These are phyloP conservation scores for Gerris lacustris DNA, from an alignment of 2,888 invertebrate genomes.

Conservation along the genomic window DNA sequence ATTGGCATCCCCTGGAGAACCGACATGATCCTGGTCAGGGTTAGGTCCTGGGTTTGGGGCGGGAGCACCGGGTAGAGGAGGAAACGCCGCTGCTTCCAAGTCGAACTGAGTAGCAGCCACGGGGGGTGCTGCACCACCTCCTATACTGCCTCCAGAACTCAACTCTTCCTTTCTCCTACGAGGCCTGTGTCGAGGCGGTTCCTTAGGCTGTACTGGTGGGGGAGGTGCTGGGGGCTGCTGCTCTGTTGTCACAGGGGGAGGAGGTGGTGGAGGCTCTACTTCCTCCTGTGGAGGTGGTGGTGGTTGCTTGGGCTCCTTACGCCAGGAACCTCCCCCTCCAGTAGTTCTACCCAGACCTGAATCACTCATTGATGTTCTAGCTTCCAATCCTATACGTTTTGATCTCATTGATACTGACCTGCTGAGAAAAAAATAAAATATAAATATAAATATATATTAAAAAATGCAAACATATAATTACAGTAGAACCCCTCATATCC, in stretches of 20 bases:
- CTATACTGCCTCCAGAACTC: not conserved
- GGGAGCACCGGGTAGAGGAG: slow-evolving; percentile 55
- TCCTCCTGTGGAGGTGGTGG: not conserved
- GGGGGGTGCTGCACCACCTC: slow-evolving; percentile 13
- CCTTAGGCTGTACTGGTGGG: slow-evolving; percentile 3
- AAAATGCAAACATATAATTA: not conserved
- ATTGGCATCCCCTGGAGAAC: slow-evolving; percentile 22
- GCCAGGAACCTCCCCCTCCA: slow-evolving; percentile 9
- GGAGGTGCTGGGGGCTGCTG: slow-evolving; percentile 13
- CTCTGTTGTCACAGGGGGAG: not conserved
- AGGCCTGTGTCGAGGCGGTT: not conserved
- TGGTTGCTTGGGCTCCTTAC: not conserved
- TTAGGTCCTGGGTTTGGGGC: slow-evolving; percentile 36
- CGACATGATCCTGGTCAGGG: slow-evolving; percentile 21
- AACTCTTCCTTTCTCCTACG: not conserved
- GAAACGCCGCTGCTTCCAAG: slow-evolving; percentile 65
- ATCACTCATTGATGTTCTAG: slow-evolving; percentile 24
- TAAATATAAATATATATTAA: slow-evolving; percentile 2
- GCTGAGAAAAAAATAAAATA: not conserved
- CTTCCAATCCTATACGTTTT: slow-evolving; percentile 23
- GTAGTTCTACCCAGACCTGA: slow-evolving; percentile 20
- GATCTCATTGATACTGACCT: slow-evolving; percentile 16
- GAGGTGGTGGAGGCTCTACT: not conserved
- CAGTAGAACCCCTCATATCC: too few relatives aligned
- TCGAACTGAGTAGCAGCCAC: slow-evolving; percentile 53